Evolutionary conservation across 2,113 vertebrate genomes (phyloP).

Genomic region (Drymodes brunneopygia): DNA sequence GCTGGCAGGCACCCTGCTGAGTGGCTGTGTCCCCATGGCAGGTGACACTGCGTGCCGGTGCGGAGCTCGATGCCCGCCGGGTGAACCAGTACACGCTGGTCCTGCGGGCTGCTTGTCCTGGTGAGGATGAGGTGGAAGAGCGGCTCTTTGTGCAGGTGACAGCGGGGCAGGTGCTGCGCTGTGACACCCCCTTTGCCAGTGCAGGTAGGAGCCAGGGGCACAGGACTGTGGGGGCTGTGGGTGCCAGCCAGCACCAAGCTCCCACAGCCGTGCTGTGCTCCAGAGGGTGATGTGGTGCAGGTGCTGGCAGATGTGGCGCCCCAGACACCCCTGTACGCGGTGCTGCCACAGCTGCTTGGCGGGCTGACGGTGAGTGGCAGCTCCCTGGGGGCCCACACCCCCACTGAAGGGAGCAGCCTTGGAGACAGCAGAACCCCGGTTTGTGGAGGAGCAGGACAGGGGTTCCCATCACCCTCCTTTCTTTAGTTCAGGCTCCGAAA

Average conservation of each 20-base stretch:
- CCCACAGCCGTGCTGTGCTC: neutral
- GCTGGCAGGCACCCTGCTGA: accelerated
- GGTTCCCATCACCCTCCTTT: neutral
- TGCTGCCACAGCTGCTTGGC: neutral
- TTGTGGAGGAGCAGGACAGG: too few relatives aligned
- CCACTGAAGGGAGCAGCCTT: neutral
- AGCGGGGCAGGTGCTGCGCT: neutral
- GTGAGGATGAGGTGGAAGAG: neutral
- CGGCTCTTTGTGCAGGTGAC: conserved; percentile 53
- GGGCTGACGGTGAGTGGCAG: conserved; percentile 34
- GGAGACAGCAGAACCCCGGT: accelerated
- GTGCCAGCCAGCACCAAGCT: neutral
- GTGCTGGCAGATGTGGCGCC: conserved; percentile 51
- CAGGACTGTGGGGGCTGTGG: accelerated
- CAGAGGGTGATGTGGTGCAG: conserved; percentile 47
- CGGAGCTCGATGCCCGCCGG: conserved; percentile 29
- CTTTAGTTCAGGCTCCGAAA: conserved; percentile 52
- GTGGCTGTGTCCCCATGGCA: neutral
- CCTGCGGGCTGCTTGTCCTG: conserved; percentile 22
- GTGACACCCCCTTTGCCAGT: conserved; percentile 48
- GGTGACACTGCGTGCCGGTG: conserved; percentile 66
- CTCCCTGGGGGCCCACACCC: neutral
- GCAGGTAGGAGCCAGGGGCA: conserved; percentile 10
- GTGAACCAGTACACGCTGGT: conserved; percentile 63
- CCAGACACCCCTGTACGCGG: conserved; percentile 24